Evolutionary conservation across 1,140 invertebrate species (phyloP).

Genomic region (Geopemphigus sp.): DNA sequence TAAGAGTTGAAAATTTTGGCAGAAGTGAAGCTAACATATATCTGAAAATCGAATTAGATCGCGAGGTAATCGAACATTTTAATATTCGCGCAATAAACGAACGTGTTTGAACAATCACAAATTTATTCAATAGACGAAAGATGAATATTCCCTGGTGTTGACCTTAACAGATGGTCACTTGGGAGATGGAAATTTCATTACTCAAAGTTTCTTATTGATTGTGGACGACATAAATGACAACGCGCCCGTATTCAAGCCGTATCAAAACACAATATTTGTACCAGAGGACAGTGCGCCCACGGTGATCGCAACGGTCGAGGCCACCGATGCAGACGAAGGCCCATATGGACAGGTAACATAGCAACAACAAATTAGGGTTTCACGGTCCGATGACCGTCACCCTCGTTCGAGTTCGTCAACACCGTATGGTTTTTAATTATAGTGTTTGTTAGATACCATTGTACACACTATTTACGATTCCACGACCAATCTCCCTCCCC

Average conservation of each 20-base stretch:
- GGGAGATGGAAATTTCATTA: slow-evolving; percentile 83
- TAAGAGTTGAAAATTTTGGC: slow-evolving; percentile 77
- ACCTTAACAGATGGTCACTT: slow-evolving; percentile 85
- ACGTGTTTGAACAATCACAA: not conserved
- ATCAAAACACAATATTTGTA: slow-evolving; percentile 76
- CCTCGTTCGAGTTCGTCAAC: slow-evolving; percentile 41
- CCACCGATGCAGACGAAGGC: slow-evolving; percentile 84
- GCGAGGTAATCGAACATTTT: slow-evolving; percentile 66
- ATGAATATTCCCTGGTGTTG: slow-evolving; percentile 83
- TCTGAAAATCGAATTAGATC: slow-evolving; percentile 83
- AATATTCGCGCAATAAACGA: slow-evolving; percentile 1
- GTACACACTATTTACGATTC: not conserved
- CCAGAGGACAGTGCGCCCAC: slow-evolving; percentile 73
- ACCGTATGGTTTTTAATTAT: not conserved
- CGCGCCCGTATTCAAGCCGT: slow-evolving; percentile 80
- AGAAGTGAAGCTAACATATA: slow-evolving; percentile 81
- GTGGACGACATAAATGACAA: slow-evolving; percentile 93
- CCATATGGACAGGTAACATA: slow-evolving; percentile 83
- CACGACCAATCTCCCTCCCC: too few species aligned
- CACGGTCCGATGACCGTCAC: slow-evolving; percentile 30
- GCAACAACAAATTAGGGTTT: slow-evolving; percentile 38
- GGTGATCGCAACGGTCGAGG: slow-evolving; percentile 77
- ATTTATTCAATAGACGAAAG: slow-evolving; percentile 62
- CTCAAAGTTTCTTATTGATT: slow-evolving; percentile 80
- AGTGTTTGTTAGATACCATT: slow-evolving; percentile 15